Evolutionary conservation across 2,888 invertebrate species (phyloP).

Genomic region (Pammene fasciana): DNA sequence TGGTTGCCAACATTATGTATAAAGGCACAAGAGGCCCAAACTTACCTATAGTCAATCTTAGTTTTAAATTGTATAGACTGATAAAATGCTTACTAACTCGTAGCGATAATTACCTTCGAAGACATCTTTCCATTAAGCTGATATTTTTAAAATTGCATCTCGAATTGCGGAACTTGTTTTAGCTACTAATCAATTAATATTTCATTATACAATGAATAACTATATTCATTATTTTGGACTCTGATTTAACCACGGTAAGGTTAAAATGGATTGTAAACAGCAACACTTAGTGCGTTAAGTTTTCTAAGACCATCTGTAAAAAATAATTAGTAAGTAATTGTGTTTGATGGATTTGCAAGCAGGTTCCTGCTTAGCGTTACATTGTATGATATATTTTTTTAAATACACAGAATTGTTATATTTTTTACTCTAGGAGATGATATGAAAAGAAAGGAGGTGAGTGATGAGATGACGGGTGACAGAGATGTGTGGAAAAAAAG

Average conservation of each 20-base stretch:
- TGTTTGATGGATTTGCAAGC: neutral
- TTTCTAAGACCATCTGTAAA: neutral
- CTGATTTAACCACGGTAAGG: neutral
- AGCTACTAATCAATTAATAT: constrained; percentile 5
- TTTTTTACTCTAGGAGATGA: no score
- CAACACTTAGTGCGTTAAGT: neutral
- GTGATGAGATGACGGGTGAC: no score
- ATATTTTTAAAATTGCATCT: constrained; percentile 22
- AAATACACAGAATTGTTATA: no score
- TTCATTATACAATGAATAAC: constrained; percentile 1
- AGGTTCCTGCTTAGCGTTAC: neutral
- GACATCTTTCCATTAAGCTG: neutral
- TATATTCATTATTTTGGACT: neutral
- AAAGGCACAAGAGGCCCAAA: no score
- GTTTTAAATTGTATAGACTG: neutral
- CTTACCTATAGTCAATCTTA: no score
- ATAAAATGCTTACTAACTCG: no score
- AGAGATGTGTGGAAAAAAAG: no score
- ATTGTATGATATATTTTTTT: no score
- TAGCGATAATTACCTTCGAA: neutral
- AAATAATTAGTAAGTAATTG: constrained; percentile 13
- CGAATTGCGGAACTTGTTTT: constrained; percentile 24
- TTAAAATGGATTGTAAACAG: neutral
- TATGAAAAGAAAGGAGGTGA: no score
- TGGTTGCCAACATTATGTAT: no score